Evolutionary conservation across 92 coral and sea anemone species (phyloP).

Genomic region (Anthopleura xanthogrammica): DNA sequence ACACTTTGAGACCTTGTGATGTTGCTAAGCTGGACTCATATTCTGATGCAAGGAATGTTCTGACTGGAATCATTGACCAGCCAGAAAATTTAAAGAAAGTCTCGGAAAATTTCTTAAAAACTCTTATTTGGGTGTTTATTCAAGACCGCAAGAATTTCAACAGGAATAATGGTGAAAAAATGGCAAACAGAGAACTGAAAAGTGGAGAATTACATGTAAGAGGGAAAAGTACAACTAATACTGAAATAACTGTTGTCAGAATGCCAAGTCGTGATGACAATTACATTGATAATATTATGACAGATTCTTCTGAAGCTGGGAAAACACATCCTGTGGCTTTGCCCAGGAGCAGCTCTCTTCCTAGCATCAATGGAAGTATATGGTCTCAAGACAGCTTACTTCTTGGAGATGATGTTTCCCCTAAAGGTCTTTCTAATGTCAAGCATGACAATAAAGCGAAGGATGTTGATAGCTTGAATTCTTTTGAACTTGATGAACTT

Average conservation of each 20-base stretch:
- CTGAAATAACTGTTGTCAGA: constrained; percentile 24
- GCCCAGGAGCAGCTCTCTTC: constrained; percentile 72
- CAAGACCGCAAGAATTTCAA: constrained; percentile 54
- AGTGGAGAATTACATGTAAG: not conserved
- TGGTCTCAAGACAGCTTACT: constrained; percentile 82
- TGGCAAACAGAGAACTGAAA: not conserved
- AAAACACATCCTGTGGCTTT: constrained; percentile 12
- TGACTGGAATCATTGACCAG: constrained; percentile 95
- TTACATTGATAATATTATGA: constrained; percentile 14
- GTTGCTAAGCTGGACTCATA: constrained; percentile 65
- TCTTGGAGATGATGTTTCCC: constrained; percentile 19
- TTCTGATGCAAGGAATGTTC: constrained; percentile 89
- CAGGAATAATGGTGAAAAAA: not conserved
- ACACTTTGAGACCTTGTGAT: constrained; percentile 75
- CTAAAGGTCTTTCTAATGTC: not conserved
- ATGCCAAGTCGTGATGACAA: constrained; percentile 53
- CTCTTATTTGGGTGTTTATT: constrained; percentile 86
- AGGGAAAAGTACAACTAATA: constrained; percentile 16
- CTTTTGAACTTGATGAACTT: constrained; percentile 25
- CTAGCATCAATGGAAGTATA: constrained; percentile 75
- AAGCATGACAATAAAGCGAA: constrained; percentile 10
- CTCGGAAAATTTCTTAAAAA: constrained; percentile 82
- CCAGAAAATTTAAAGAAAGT: constrained; percentile 82
- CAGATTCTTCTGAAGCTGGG: constrained; percentile 22
- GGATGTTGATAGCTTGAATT: constrained; percentile 24